phyloP scores from a whole-genome alignment of 2,888 invertebrate species.

The Philonicus albiceps region DNA sequence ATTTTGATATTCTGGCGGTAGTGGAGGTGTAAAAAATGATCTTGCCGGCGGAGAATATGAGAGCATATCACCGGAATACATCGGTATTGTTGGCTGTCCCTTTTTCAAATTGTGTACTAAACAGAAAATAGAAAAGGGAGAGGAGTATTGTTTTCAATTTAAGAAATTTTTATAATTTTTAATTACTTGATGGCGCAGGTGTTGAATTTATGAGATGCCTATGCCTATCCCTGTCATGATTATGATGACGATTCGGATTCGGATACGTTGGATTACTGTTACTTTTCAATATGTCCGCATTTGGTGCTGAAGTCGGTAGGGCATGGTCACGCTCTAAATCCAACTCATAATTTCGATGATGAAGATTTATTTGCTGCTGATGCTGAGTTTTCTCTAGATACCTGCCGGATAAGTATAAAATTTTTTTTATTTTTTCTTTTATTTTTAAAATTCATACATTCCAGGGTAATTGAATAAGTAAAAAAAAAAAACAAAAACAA shows the following conservation, averaged over 20 bases:
- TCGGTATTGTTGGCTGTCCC: conserved; percentile 69
- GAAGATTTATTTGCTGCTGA: conserved; percentile 58
- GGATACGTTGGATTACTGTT: conserved; percentile 79
- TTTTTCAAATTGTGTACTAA: conserved; percentile 68
- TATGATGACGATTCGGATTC: conserved; percentile 71
- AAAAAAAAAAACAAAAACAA: too few relatives aligned
- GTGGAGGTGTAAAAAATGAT: conserved; percentile 81
- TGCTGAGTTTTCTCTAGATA: conserved; percentile 58
- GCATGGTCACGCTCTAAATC: conserved; percentile 79
- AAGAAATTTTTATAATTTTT: neutral
- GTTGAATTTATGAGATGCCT: conserved; percentile 60
- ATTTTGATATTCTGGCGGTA: conserved; percentile 84
- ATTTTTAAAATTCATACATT: too few relatives aligned
- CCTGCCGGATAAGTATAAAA: conserved; percentile 48
- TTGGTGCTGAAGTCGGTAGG: conserved; percentile 77
- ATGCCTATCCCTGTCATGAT: conserved; percentile 59
- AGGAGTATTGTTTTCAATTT: neutral
- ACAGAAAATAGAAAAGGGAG: neutral
- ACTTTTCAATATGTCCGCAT: conserved; percentile 80
- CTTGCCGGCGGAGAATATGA: conserved; percentile 85
- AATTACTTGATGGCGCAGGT: conserved; percentile 59
- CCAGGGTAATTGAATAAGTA: too few relatives aligned
- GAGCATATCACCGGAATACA: conserved; percentile 75
- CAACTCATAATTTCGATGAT: conserved; percentile 68
- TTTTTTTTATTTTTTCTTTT: neutral